Evolutionary conservation across 2,888 invertebrate genomes (phyloP).

Genomic region (Mesorhabditis spiculigera): DNA sequence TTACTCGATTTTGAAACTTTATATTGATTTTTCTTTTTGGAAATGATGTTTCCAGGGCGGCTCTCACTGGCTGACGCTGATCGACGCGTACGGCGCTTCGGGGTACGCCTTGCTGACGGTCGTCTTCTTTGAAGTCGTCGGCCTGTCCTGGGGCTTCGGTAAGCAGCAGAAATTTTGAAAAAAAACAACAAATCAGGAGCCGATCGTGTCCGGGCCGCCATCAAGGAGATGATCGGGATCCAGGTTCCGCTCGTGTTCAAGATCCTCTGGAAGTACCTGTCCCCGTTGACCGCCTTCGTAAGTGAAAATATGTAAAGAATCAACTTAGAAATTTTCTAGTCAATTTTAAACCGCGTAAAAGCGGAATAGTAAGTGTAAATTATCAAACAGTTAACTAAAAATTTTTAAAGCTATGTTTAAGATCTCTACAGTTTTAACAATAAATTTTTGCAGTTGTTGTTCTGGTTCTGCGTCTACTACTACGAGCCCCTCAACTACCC

Average conservation of each 20-base stretch:
- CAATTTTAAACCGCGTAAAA: no score
- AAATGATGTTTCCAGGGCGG: constrained; percentile 70
- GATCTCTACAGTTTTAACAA: background rate
- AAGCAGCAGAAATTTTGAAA: constrained; percentile 15
- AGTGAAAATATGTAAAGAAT: constrained; percentile 54
- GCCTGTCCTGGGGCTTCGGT: constrained; percentile 83
- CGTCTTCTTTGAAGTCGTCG: constrained; percentile 84
- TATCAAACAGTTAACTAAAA: background rate
- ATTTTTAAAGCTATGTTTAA: background rate
- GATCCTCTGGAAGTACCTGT: constrained; percentile 80
- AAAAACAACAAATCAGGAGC: constrained; percentile 55
- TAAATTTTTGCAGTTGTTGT: constrained; percentile 69
- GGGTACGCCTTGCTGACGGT: constrained; percentile 79
- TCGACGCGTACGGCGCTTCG: constrained; percentile 83
- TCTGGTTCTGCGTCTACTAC: constrained; percentile 77
- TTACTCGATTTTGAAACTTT: constrained; percentile 7
- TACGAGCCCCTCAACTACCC: constrained; percentile 74
- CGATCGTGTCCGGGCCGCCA: constrained; percentile 74
- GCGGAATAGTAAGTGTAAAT: background rate
- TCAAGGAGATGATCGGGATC: constrained; percentile 79
- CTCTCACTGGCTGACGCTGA: constrained; percentile 78
- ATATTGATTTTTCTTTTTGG: background rate
- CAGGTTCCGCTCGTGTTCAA: constrained; percentile 77
- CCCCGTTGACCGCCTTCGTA: constrained; percentile 79
- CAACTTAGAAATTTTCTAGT: no score